Conservation (phyloP, 2,888 invertebrate genomes). For the Troides aeacus region DNA sequence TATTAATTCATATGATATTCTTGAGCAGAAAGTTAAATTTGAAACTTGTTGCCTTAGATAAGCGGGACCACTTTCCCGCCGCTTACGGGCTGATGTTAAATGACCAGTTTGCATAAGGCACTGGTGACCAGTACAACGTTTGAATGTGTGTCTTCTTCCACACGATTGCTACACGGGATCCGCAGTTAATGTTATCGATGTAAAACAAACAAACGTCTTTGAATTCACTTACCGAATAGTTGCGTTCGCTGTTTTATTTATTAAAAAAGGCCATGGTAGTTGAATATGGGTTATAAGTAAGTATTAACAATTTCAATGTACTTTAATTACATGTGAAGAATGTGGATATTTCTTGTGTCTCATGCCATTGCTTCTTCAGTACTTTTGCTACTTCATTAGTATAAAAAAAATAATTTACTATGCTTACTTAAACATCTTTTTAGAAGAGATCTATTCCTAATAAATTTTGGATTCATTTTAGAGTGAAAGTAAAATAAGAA, state of each 20-base stretch:
- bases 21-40: slow-evolving; percentile 38
- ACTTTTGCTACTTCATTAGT: too few relatives aligned
- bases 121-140: slow-evolving; percentile 17
- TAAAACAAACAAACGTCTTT: slow-evolving; percentile 35
- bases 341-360: too few relatives aligned
- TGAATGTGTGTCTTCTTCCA: slow-evolving; percentile 15
- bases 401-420: too few relatives aligned
- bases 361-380: too few relatives aligned
- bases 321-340: neutral
- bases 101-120: slow-evolving; percentile 35
- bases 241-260: slow-evolving; percentile 3
- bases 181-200: slow-evolving; percentile 32
- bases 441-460: neutral
- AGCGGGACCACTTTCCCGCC: slow-evolving; percentile 38
- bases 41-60: slow-evolving; percentile 41
- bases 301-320: neutral
- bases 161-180: slow-evolving; percentile 26
- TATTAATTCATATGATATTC: slow-evolving; percentile 28
- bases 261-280: neutral
- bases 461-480: neutral
- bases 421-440: neutral
- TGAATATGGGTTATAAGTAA: slow-evolving; percentile 27
- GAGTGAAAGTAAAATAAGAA: neutral
- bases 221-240: slow-evolving; percentile 32
- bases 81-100: slow-evolving; percentile 32